These are phyloP conservation scores for Abrostola triplasia DNA, from an alignment of 2,888 invertebrate genomes.

Conservation along the genomic window DNA sequence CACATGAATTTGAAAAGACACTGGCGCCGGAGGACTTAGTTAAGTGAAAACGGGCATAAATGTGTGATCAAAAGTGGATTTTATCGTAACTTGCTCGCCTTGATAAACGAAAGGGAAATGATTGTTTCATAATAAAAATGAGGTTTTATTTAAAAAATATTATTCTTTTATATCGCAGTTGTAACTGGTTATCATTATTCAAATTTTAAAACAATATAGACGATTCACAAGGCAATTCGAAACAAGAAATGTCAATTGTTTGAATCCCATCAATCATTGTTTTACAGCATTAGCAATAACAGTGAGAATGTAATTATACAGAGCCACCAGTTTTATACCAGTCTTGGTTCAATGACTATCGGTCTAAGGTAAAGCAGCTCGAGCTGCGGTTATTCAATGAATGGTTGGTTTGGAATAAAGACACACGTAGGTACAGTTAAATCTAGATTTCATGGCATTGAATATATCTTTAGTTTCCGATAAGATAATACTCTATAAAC, in stretches of 20 bases:
- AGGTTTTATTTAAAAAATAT: background rate
- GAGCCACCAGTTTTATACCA: background rate
- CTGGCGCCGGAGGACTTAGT: no score
- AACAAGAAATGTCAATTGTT: conserved; percentile 24
- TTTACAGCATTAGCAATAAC: conserved; percentile 1
- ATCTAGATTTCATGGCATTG: no score
- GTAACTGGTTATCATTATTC: background rate
- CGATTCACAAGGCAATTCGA: background rate
- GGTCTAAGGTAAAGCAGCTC: background rate
- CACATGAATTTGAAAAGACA: no score
- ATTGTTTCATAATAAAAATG: background rate
- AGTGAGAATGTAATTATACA: conserved; percentile 1
- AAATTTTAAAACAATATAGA: conserved; percentile 1
- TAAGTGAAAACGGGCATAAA: no score
- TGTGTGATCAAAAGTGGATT: background rate
- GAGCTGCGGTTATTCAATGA: background rate
- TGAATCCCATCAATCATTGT: background rate
- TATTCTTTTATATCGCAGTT: background rate
- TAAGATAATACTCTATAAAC: no score
- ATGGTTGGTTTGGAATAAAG: background rate
- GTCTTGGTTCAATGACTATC: background rate
- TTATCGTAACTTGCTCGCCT: conserved; percentile 4
- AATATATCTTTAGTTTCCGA: no score
- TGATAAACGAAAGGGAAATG: conserved; percentile 7
- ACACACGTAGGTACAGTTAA: no score